Evolutionary conservation across 2,113 vertebrate genomes (phyloP).

Genomic region (Coregonus clupeaformis): DNA sequence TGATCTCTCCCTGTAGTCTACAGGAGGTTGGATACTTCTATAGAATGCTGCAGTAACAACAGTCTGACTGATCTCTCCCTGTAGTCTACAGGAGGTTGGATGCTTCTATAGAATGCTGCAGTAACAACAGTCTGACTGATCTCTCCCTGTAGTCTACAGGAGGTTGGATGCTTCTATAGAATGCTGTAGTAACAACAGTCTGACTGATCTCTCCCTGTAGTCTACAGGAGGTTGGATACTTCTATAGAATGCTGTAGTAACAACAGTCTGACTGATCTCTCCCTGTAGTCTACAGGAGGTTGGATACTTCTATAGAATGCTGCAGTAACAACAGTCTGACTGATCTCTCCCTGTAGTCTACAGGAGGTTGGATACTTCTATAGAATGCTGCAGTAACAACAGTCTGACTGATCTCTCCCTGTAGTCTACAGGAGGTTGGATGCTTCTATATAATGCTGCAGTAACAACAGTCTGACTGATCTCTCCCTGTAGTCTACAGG

Average conservation of each 20-base stretch:
- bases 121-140: conserved; percentile 93
- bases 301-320: no score
- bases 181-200: no score
- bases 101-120: conserved; percentile 94
- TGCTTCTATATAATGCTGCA: conserved; percentile 93
- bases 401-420: conserved; percentile 90
- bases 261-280: no score
- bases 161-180: no score
- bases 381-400: conserved; percentile 96
- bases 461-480: conserved; percentile 94
- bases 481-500: conserved; percentile 86
- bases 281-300: no score
- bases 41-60: conserved; percentile 96
- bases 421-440: conserved; percentile 91
- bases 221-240: neutral
- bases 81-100: conserved; percentile 91
- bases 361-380: conserved; percentile 89
- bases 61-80: conserved; percentile 79
- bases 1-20: conserved; percentile 79
- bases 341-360: conserved; percentile 82
- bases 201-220: neutral
- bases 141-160: neutral
- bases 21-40: conserved; percentile 89
- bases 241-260: no score
- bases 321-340: no score